A percentile compares a stretch with the other conserved stretches of the same genome.
These are phyloP conservation scores for Spinibarbus caldwelli DNA, from an alignment of 2,797 vertebrate species.

Conservation along the genomic window DNA sequence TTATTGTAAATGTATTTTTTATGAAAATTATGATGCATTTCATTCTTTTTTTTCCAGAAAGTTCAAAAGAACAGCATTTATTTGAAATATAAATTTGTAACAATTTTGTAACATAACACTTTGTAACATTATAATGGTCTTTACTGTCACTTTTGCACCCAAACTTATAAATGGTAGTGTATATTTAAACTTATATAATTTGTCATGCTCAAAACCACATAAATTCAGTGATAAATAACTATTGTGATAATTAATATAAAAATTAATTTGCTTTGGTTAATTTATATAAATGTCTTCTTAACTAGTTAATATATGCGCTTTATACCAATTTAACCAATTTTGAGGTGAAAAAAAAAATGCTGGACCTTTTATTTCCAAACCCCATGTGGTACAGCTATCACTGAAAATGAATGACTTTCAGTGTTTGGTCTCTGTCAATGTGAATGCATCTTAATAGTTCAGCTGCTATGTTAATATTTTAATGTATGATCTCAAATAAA, in stretches of 20 bases:
- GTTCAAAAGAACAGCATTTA: background rate
- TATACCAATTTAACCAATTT: background rate
- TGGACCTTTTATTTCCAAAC: background rate
- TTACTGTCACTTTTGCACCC: background rate
- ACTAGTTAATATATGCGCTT: background rate
- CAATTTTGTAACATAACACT: too few species aligned
- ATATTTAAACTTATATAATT: background rate
- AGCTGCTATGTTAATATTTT: constrained; percentile 28
- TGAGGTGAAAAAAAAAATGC: background rate
- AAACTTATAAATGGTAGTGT: background rate
- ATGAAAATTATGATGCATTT: too few species aligned
- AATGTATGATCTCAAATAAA: constrained; percentile 7
- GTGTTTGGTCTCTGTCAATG: background rate
- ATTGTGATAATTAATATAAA: background rate
- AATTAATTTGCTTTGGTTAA: background rate
- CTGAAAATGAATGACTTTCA: background rate
- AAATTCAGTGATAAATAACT: background rate
- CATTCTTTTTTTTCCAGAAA: background rate
- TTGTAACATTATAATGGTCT: background rate
- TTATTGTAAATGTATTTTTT: background rate
- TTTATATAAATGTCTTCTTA: background rate
- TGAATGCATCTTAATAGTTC: background rate
- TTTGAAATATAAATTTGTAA: background rate
- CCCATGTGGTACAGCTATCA: background rate
- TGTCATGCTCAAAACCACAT: background rate